Percentiles rank a stretch among this genome's conserved stretches.
These are phyloP conservation scores for Falco columbarius DNA, from an alignment of 2,797 vertebrate species.

Conservation along the genomic window DNA sequence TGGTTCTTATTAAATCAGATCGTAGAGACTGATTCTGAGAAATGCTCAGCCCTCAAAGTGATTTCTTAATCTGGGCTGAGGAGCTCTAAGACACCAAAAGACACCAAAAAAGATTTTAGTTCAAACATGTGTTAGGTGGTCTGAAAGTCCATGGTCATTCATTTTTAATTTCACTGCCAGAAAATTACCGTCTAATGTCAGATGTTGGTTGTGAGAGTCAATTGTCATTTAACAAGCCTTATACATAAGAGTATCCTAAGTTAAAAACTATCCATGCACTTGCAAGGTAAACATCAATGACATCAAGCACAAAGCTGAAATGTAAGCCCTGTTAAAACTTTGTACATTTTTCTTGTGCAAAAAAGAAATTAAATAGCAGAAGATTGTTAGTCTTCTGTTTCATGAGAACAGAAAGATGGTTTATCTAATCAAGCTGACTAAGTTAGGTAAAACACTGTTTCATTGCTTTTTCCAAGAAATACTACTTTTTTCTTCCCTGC, in stretches of 20 bases:
- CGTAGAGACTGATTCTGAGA: not conserved
- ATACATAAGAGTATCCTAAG: not conserved
- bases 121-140: not conserved
- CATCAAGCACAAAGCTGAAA: not conserved
- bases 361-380: not conserved
- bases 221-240: not conserved
- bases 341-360: not conserved
- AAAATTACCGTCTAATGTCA: not conserved
- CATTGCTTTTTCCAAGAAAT: not conserved
- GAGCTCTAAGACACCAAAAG: not conserved
- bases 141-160: not conserved
- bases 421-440: not conserved
- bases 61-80: not conserved
- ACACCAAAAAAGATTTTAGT: not conserved
- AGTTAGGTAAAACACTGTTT: not conserved
- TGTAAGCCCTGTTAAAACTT: not conserved
- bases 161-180: not conserved
- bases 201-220: not conserved
- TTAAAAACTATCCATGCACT: not conserved
- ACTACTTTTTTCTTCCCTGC: not conserved
- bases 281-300: not conserved
- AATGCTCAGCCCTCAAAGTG: not conserved
- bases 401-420: not conserved
- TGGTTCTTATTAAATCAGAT: not conserved
- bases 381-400: not conserved